Conservation (phyloP, 1,140 invertebrate genomes). For the Thaumetopoea pityocampa region DNA sequence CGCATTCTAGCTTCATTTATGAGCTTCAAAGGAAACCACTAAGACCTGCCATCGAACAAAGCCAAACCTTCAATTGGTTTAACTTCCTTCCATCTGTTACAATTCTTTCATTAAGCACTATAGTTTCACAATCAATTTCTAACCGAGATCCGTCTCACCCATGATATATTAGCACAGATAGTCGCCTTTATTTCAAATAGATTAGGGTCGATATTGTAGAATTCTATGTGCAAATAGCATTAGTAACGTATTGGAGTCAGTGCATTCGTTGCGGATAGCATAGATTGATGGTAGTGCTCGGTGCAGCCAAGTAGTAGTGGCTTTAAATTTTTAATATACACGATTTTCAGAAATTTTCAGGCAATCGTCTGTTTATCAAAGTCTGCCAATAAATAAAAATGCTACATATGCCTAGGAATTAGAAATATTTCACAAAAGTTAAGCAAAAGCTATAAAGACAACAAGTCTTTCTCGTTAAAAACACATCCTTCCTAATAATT, state of each 20-base stretch:
- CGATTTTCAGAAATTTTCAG: slow-evolving; percentile 35
- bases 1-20: no score
- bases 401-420: no score
- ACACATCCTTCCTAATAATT: no score
- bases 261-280: slow-evolving; percentile 65
- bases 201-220: slow-evolving; percentile 25
- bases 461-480: no score
- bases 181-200: slow-evolving; percentile 17
- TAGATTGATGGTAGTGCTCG: slow-evolving; percentile 61
- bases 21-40: no score
- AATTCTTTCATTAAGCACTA: slow-evolving; percentile 66
- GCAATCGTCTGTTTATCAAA: no score
- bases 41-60: no score
- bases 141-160: slow-evolving; percentile 39
- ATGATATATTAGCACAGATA: slow-evolving; percentile 15
- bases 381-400: no score
- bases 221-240: slow-evolving; percentile 4
- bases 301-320: slow-evolving; percentile 56
- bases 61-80: no score
- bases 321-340: slow-evolving; percentile 31
- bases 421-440: no score
- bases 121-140: slow-evolving; percentile 62
- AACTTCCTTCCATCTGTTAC: slow-evolving; percentile 46
- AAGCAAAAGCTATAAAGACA: no score
- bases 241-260: slow-evolving; percentile 33